Conservation (phyloP, 2,888 invertebrate species). For the Deilephila porcellus region DNA sequence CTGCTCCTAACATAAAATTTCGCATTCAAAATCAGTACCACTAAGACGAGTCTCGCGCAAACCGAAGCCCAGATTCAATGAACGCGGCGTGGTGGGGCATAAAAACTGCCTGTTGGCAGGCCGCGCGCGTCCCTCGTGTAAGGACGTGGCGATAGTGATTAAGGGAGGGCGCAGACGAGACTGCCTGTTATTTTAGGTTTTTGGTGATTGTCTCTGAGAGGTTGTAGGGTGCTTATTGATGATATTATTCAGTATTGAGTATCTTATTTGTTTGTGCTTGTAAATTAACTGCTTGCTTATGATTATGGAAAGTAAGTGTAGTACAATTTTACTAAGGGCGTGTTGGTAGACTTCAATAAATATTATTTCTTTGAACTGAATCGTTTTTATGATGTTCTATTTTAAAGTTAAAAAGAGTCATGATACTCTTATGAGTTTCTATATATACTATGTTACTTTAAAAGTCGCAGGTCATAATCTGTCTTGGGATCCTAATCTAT, state of each 20-base stretch:
- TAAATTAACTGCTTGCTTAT: too few relatives aligned
- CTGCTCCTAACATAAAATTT: background rate
- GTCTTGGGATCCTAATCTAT: too few relatives aligned
- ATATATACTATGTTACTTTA: too few relatives aligned
- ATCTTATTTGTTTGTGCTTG: too few relatives aligned
- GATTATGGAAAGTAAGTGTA: too few relatives aligned
- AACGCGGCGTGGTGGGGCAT: conserved; percentile 72
- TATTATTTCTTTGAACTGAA: too few relatives aligned
- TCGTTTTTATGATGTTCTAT: too few relatives aligned
- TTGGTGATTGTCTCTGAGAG: conserved; percentile 35
- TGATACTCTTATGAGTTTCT: too few relatives aligned
- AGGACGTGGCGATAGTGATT: conserved; percentile 66
- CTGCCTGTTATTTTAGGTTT: conserved; percentile 36
- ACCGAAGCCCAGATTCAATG: conserved; percentile 67
- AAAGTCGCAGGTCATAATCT: background rate
- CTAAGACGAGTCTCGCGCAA: conserved; percentile 20
- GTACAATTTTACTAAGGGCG: too few relatives aligned
- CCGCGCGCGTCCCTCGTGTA: conserved; percentile 58
- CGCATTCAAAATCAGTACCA: conserved; percentile 13
- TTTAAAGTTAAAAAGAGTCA: too few relatives aligned
- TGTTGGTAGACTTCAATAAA: too few relatives aligned
- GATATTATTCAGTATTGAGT: too few relatives aligned
- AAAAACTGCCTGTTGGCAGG: conserved; percentile 74
- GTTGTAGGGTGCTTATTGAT: background rate
- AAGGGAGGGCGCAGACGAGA: conserved; percentile 64